Evolutionary conservation across 2,113 vertebrate species (phyloP), one percentile per base, ranked within the genome.

Genomic region (Cynocephalus volans): DNA sequence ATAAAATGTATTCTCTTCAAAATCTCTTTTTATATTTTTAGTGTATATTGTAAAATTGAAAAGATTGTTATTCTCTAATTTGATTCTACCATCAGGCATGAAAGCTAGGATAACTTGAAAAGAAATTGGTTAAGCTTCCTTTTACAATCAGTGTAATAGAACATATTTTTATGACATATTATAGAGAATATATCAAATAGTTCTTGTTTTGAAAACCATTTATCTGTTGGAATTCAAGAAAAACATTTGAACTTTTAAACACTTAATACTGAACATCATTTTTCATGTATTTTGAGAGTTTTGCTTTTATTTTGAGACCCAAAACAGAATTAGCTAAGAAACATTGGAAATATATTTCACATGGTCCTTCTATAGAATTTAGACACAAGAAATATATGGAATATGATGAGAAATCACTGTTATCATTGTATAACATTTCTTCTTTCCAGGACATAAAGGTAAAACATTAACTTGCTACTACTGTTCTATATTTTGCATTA

Each of bases 161-260:
- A 33, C 15, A 8, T 24, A 60, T 67, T 89, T 70, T 82, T 62
- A 14, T 90, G 31, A 52, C 41, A 17, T 14, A 64, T 7, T 88
- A 45, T 92, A 73, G 14, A 93, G 8, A 50, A 26, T 72, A 54
- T 33, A 62, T 67, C 24, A 79, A 48, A 77, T 41, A 69, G 19
- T 19, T 88, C 12, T 85, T 86, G 24, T 28, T 89, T 88, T 84
- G 14, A 82, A 95, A 93, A 79, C 54, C 17, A 41, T 79, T 1
- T 45, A 48, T 90, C 31, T 87, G 48, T 95, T 65, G n/a, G 60
- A 88, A 89, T 33, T 58, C 36, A 67, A 90, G 52, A 33, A 90
- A 77, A 96, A 36, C 8, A 92, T 50, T 77, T 90, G 23, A 96
- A 86, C 36, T 75, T 90, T 88, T 76, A 76, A 92, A 72, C 45